Evolutionary conservation across 2,797 vertebrate species (phyloP).

Genomic region (Muscicapa striata): DNA sequence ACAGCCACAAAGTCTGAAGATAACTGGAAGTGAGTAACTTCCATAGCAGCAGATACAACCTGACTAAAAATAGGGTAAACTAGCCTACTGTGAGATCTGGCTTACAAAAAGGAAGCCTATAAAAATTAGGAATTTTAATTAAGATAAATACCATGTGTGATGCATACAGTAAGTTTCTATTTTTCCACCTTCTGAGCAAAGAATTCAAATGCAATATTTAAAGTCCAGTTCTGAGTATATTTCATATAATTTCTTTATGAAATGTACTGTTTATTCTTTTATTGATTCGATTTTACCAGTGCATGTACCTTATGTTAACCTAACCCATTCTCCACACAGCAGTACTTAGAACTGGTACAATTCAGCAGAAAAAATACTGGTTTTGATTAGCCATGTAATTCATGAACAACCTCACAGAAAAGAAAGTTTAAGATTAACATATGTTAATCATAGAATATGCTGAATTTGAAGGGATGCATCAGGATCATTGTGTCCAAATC

Average conservation of each 20-base stretch:
- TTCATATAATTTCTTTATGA: not conserved
- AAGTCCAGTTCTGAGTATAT: not conserved
- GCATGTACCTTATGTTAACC: not conserved
- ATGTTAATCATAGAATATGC: not conserved
- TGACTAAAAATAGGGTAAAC: not conserved
- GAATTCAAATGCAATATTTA: not conserved
- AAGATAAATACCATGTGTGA: not conserved
- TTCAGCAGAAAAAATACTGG: not conserved
- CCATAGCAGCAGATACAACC: not conserved
- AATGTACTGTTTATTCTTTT: not conserved
- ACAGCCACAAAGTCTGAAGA: not conserved
- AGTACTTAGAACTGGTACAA: not conserved
- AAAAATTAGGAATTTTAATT: not conserved
- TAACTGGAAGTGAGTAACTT: not conserved
- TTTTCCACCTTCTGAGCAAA: not conserved
- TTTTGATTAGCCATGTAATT: not conserved
- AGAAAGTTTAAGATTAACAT: not conserved
- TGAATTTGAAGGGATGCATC: not conserved
- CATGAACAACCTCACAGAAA: not conserved
- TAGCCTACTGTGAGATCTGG: not conserved
- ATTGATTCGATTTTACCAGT: not conserved
- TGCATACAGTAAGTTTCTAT: not conserved
- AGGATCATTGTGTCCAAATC: not conserved
- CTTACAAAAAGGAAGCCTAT: not conserved
- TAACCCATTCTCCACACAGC: not conserved